phyloP scores from a whole-genome alignment of 2,113 vertebrate species.

The Noturus placidus region DNA sequence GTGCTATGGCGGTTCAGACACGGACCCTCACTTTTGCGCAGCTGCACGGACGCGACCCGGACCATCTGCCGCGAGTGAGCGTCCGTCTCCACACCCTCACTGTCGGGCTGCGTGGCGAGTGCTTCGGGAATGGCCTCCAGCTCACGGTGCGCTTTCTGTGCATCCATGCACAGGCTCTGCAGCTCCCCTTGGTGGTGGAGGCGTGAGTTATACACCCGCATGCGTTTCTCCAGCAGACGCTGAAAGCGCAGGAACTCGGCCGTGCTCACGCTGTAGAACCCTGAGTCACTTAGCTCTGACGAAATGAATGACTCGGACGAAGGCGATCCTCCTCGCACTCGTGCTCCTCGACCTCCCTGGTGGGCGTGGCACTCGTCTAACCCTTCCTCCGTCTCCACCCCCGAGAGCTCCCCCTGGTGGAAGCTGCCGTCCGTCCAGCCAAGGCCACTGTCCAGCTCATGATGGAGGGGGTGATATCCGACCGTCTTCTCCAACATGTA shows the following conservation, averaged over 20 bases:
- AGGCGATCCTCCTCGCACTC: constrained; percentile 59
- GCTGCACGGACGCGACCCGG: constrained; percentile 72
- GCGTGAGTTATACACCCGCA: constrained; percentile 70
- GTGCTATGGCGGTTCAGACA: constrained; percentile 73
- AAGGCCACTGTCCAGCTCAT: constrained; percentile 73
- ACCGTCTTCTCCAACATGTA: constrained; percentile 65
- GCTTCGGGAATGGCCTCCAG: constrained; percentile 77
- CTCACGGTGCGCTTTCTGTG: constrained; percentile 73
- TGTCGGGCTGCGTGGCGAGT: constrained; percentile 66
- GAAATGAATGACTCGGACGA: constrained; percentile 72
- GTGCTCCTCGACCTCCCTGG: constrained; percentile 50
- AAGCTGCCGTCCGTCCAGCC: constrained; percentile 74
- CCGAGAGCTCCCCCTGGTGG: constrained; percentile 74
- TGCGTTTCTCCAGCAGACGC: constrained; percentile 74
- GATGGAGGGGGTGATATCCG: constrained; percentile 68
- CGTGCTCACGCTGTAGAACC: constrained; percentile 73
- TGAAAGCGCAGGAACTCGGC: constrained; percentile 76
- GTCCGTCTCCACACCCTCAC: constrained; percentile 45
- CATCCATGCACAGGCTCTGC: constrained; percentile 69
- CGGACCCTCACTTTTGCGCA: constrained; percentile 69
- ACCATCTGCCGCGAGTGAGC: constrained; percentile 62
- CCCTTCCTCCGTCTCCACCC: constrained; percentile 72
- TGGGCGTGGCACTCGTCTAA: constrained; percentile 69
- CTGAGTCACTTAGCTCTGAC: constrained; percentile 71
- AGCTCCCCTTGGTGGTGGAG: constrained; percentile 68